Conservation (phyloP, 2,113 vertebrate species). For the Tonatia bakeri region DNA sequence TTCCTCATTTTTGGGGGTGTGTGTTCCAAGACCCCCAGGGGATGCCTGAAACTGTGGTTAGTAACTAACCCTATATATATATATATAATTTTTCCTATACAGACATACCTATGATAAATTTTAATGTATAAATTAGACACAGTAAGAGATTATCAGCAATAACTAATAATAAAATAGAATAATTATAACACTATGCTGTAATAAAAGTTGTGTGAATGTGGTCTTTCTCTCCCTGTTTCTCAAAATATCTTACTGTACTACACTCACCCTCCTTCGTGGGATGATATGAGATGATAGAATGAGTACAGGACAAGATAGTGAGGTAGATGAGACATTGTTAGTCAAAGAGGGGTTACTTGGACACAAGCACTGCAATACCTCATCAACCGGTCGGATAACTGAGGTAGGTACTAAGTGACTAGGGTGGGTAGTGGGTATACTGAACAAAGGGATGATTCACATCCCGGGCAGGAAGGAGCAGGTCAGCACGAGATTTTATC, state of each 20-base stretch:
- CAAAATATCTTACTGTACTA: neutral
- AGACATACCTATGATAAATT: neutral
- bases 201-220: neutral
- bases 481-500: neutral
- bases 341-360: neutral
- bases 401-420: neutral
- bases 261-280: neutral
- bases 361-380: neutral
- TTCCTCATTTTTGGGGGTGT: neutral
- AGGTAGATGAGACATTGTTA: neutral
- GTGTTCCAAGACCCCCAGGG: neutral
- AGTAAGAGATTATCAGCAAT: neutral
- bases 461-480: neutral
- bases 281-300: neutral
- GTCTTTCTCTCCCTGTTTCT: neutral
- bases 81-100: neutral
- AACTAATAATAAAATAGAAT: neutral
- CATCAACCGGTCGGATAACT: neutral
- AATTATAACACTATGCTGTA: neutral
- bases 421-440: neutral
- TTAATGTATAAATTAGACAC: neutral
- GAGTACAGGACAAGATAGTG: neutral
- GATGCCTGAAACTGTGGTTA: neutral
- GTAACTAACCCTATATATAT: neutral
- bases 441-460: neutral